Evolutionary conservation across 2,888 invertebrate species (phyloP), one percentile per base, ranked within the genome.

Genomic region (Galerucella calmariensis): DNA sequence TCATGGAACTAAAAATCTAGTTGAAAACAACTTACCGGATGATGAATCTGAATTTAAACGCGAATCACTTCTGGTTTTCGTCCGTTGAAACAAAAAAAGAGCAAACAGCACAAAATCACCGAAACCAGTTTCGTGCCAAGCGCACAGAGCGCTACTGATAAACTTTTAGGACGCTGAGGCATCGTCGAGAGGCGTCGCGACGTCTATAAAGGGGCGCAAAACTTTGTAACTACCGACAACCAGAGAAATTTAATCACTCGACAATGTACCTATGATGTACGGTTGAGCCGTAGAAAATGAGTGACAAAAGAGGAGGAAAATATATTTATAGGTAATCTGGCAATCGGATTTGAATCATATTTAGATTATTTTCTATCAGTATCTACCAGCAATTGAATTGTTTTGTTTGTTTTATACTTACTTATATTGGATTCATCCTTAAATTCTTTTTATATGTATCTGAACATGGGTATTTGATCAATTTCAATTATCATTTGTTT

Each of bases 181-280:
- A 67, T 73, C 77, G 69, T 73, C 71, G 73, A 61, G 67, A 73
- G 77, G 77, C 77, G 77, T 71, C 77, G 69, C 16, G 75, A 67
- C 72, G 75, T 69, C 73, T 71, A 61, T 53, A 56, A 69, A 72
- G 73, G 71, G 67, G 75, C 77, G 75, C 75, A 73, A 73, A 71
- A 68, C 35, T 66, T 62, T 20, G 14, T 67, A 76, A 24, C 73
- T 72, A 62, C 10, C 56, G 56, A 56, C n/a, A 9, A 56, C 20
- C 56, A 16, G 20, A n/a, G 20, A 56, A 56, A 20, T 56, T 16
- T 16, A 56, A 11, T 20, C 56, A 16, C 56, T 20, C 16, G 11
- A 12, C 8, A 0, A 41, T 41, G 35, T 41, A 1, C 35, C 16
- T 5, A 12, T 2, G 35, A 41, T 41, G 35, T 41, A 1, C 35